A percentile compares a stretch with the other conserved stretches of the same genome.
These are phyloP conservation scores for Sthenelais limicola DNA, from an alignment of 2,888 invertebrate species.

Conservation along the genomic window DNA sequence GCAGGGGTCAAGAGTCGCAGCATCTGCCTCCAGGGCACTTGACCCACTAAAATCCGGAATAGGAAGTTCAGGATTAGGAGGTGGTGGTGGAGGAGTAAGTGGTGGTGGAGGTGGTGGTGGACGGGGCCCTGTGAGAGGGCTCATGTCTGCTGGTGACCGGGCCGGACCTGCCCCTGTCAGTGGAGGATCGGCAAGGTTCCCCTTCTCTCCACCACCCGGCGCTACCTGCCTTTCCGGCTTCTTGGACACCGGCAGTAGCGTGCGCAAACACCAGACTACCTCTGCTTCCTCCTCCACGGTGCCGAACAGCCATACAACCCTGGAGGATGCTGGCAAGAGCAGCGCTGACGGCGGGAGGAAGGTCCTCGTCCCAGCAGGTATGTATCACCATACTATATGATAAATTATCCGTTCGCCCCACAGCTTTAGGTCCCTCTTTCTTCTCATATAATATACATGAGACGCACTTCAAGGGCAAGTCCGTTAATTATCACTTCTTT, in stretches of 20 bases:
- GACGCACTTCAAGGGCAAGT: too few relatives aligned
- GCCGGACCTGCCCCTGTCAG: neutral
- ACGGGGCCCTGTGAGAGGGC: neutral
- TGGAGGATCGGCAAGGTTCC: conserved; percentile 1
- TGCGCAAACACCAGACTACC: neutral
- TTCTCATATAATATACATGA: too few relatives aligned
- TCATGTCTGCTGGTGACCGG: neutral
- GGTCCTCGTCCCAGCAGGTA: conserved; percentile 30
- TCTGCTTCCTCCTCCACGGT: too few relatives aligned
- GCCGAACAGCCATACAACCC: conserved; percentile 17
- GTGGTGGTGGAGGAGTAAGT: too few relatives aligned
- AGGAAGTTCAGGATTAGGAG: neutral
- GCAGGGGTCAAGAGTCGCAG: neutral
- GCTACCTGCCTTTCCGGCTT: neutral
- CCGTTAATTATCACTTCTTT: too few relatives aligned
- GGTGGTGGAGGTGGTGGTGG: neutral
- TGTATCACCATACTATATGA: too few relatives aligned
- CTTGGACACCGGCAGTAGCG: neutral
- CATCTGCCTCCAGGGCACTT: neutral
- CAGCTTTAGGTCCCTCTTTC: too few relatives aligned
- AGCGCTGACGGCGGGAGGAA: conserved; percentile 22
- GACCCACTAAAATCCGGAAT: neutral
- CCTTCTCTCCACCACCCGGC: neutral
- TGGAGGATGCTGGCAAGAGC: conserved; percentile 37
- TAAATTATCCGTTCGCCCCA: too few relatives aligned